phyloP scores from a whole-genome alignment of 2,113 vertebrate species.

The Vulpes ferrilata region DNA sequence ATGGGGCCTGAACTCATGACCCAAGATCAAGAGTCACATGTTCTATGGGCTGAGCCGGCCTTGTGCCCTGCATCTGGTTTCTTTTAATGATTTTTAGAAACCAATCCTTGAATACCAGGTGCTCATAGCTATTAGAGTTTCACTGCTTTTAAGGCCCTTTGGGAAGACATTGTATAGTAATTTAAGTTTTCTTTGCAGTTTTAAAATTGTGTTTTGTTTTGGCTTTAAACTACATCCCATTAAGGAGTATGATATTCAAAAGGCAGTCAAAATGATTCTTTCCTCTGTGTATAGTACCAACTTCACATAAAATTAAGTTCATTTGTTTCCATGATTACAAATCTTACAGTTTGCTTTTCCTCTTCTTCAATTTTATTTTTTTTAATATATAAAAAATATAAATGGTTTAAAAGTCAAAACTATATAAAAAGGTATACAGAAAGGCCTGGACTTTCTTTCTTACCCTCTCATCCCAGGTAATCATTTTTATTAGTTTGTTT shows the following conservation, averaged over 20 bases:
- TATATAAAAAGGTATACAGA: neutral
- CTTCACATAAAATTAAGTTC: neutral
- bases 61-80: neutral
- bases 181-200: neutral
- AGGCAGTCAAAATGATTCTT: neutral
- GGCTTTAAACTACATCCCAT: constrained; percentile 5
- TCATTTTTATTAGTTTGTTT: constrained; percentile 5
- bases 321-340: neutral
- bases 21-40: neutral
- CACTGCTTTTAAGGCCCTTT: neutral
- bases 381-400: neutral
- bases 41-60: neutral
- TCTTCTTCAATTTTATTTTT: neutral
- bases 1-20: neutral
- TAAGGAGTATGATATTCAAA: neutral
- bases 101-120: neutral
- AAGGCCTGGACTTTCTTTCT: neutral
- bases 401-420: neutral
- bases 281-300: neutral
- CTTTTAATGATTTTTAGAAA: neutral
- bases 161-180: neutral
- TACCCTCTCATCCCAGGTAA: neutral
- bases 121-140: neutral
- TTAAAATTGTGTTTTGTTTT: neutral
- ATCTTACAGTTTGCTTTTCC: neutral